Evolutionary conservation across 2,113 vertebrate species (phyloP), one percentile per base, ranked within the genome.

Genomic region (Terrapene triunguis): DNA sequence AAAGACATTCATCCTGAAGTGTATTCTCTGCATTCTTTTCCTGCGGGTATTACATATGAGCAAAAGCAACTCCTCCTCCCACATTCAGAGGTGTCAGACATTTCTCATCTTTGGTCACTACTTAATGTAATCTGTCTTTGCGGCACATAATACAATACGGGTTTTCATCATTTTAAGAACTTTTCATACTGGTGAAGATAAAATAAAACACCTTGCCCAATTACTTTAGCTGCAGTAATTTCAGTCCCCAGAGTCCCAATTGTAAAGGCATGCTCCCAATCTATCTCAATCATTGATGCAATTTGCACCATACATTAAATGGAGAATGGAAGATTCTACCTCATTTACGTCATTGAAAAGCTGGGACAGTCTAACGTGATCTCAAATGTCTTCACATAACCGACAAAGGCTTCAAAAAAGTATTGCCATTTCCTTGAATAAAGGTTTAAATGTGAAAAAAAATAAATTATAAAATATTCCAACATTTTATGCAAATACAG

Each of bases 401-500:
- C 82, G 48, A 47, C 53, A 93, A 95, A 93, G 89, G 29, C 59
- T 55, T 93, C 62, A 74, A 65, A 84, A 90, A 95, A 74, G 79
- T 48, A 88, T 50, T 82, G 25, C 1, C 25, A 59, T 79, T 96
- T 90, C 38, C 24, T 84, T 90, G 24, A 35, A 55, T 32, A 69
- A 69, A 35, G 89, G 62, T 94, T 65, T 93, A 93, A 89, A 85
- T 82, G 88, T 12, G 10, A 89, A 93, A 90, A 62, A 94, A 62
- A 47, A 13, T 76, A 24, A 35, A 91, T n/a, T 92, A 88, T 32
- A 90, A 94, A 94, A 82, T 54, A 47, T 84, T 94, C 80, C 54
- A 84, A 87, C 7, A 21, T 62, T 92, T 94, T 92, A 94, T 93
- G 88, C 84, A 88, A 86, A 94, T 90, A 94, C 4, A 57, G 95